Evolutionary conservation across 2,888 invertebrate genomes (phyloP).

Genomic region (Terebella lapidaria): DNA sequence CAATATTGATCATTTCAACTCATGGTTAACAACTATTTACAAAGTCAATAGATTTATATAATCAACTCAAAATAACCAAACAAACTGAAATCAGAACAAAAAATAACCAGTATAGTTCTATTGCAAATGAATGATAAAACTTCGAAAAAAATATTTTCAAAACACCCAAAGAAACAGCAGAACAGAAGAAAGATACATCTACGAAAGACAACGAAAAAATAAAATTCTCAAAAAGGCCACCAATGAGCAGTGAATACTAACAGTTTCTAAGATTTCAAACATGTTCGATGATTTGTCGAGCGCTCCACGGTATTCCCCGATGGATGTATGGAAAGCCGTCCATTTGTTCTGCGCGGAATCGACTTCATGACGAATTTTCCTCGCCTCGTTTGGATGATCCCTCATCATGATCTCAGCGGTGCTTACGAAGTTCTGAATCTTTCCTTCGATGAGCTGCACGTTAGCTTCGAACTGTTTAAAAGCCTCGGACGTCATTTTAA

Average conservation of each 20-base stretch:
- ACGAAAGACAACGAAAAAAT: not conserved
- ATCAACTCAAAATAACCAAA: too few species aligned
- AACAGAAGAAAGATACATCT: not conserved
- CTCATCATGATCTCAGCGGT: conserved; percentile 60
- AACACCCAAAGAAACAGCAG: not conserved
- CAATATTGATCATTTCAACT: too few species aligned
- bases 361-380: conserved; percentile 60
- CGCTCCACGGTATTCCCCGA: conserved; percentile 63
- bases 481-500: conserved; percentile 66
- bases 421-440: conserved; percentile 65
- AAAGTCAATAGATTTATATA: too few species aligned
- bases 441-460: conserved; percentile 69
- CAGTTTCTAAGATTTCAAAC: conserved; percentile 70
- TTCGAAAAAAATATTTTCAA: too few species aligned
- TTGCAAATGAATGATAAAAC: too few species aligned
- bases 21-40: too few species aligned
- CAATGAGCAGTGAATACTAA: conserved; percentile 49
- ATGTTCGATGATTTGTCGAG: conserved; percentile 69
- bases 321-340: conserved; percentile 66
- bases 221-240: not conserved
- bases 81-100: too few species aligned
- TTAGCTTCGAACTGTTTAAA: conserved; percentile 75
- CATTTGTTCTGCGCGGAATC: conserved; percentile 64
- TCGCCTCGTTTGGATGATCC: conserved; percentile 51
- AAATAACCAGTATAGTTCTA: too few species aligned